Percentiles rank a stretch among this genome's conserved stretches.
Conservation (phyloP, 2,797 vertebrate species). For the Botia almorhae region DNA sequence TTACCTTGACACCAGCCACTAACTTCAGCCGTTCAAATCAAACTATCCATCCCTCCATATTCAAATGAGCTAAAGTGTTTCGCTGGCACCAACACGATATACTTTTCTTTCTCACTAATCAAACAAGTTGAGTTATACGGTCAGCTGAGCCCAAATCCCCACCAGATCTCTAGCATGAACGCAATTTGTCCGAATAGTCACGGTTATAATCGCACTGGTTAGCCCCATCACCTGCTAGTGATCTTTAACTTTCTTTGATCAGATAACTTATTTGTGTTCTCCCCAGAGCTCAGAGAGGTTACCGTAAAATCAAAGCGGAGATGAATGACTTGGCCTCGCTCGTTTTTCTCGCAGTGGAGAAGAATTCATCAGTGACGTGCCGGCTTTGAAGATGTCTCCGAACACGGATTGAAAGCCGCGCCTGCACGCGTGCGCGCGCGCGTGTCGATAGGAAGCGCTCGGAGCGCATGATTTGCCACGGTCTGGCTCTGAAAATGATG, state of each 20-base stretch:
- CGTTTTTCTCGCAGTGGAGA: conserved; percentile 5
- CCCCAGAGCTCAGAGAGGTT: not conserved
- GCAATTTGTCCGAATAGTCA: not conserved
- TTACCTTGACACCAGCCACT: not conserved
- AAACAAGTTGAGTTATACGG: not conserved
- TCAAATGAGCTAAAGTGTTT: not conserved
- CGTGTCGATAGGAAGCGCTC: conserved; percentile 8
- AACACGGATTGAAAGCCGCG: conserved; percentile 23
- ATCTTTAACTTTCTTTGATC: not conserved
- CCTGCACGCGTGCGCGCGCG: not conserved
- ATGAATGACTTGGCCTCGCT: conserved; percentile 14
- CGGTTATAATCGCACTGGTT: not conserved
- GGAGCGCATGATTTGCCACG: conserved; percentile 27
- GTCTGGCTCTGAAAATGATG: conserved; percentile 61
- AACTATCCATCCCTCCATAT: not conserved
- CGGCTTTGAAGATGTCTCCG: conserved; percentile 15
- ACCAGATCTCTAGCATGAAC: not conserved
- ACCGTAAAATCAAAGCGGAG: conserved; percentile 11
- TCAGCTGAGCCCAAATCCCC: not conserved
- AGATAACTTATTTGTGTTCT: conserved; percentile 6
- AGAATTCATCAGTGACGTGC: conserved; percentile 23
- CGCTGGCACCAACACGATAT: not conserved
- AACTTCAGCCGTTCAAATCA: not conserved
- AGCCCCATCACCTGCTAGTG: not conserved
- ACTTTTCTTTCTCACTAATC: not conserved